Percentiles rank a stretch among this genome's conserved stretches.
phyloP scores from a whole-genome alignment of 2,113 vertebrate species.

The Struthidea cinerea region DNA sequence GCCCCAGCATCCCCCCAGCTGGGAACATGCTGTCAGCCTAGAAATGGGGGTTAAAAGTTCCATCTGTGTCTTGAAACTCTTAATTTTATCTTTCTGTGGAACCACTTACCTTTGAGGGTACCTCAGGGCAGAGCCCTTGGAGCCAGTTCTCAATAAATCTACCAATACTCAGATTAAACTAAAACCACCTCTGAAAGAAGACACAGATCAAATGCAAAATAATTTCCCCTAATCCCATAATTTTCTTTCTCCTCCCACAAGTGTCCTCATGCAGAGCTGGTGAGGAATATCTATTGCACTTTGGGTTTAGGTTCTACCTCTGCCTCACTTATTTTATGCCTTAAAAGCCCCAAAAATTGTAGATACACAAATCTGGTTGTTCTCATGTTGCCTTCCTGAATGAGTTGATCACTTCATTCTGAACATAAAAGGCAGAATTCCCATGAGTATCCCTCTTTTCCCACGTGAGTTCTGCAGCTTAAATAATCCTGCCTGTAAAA shows the following conservation, averaged over 20 bases:
- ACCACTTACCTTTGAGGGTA: background rate
- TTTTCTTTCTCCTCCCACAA: background rate
- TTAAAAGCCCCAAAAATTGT: background rate
- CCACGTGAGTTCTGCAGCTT: background rate
- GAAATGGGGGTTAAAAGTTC: background rate
- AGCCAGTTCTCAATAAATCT: background rate
- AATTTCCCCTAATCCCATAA: background rate
- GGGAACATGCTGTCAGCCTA: background rate
- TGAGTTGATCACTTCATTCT: background rate
- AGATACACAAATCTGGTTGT: background rate
- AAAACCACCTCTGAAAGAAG: background rate
- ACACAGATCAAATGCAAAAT: background rate
- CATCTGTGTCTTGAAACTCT: background rate
- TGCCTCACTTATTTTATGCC: background rate
- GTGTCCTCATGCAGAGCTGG: background rate
- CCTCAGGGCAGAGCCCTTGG: background rate
- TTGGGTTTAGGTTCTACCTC: background rate
- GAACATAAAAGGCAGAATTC: background rate
- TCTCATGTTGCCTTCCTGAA: background rate
- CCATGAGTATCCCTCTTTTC: background rate
- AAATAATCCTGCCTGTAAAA: background rate
- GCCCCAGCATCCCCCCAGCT: background rate
- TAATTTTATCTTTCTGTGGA: background rate
- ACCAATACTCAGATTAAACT: background rate
- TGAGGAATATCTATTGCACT: background rate